Evolutionary conservation across 2,797 vertebrate genomes (phyloP).

Genomic region (Percopsis omiscomaycus): DNA sequence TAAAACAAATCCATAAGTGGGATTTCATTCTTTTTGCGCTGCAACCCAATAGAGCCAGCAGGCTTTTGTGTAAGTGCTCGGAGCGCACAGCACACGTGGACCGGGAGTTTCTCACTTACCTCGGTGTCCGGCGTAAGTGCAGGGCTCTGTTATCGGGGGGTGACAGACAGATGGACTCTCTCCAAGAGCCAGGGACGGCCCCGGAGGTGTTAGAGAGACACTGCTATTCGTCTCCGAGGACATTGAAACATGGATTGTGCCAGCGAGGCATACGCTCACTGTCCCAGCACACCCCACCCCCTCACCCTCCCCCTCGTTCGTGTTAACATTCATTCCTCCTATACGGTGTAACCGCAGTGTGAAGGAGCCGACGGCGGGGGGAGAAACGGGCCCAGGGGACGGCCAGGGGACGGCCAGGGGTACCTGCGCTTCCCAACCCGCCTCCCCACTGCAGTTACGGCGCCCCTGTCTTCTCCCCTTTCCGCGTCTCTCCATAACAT

Average conservation of each 20-base stretch:
- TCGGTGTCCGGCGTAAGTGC: slow-evolving; percentile 21
- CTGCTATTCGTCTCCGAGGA: slow-evolving; percentile 25
- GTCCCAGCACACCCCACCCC: slow-evolving; percentile 1
- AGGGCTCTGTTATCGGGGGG: slow-evolving; percentile 29
- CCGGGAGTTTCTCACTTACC: slow-evolving; percentile 17
- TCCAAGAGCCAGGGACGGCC: slow-evolving; percentile 30
- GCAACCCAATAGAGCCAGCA: too few species aligned
- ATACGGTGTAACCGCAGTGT: slow-evolving; percentile 32
- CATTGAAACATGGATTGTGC: slow-evolving; percentile 34
- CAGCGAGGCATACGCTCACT: slow-evolving; percentile 49
- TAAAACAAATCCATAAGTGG: too few species aligned
- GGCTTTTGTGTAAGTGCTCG: not conserved
- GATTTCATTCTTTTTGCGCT: too few species aligned
- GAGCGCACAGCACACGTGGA: not conserved
- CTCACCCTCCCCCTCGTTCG: slow-evolving; percentile 25
- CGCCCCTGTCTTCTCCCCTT: slow-evolving; percentile 18
- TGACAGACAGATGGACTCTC: slow-evolving; percentile 41
- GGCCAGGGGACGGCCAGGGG: slow-evolving; percentile 47
- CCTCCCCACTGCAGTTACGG: slow-evolving; percentile 39
- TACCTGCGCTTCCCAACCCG: slow-evolving; percentile 65
- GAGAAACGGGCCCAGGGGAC: slow-evolving; percentile 54
- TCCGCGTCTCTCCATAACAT: slow-evolving; percentile 13
- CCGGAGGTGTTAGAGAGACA: slow-evolving; percentile 43
- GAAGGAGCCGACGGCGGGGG: slow-evolving; percentile 52
- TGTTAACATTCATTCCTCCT: slow-evolving; percentile 55